Evolutionary conservation across 2,113 vertebrate genomes (phyloP).

Genomic region (Bucco capensis): DNA sequence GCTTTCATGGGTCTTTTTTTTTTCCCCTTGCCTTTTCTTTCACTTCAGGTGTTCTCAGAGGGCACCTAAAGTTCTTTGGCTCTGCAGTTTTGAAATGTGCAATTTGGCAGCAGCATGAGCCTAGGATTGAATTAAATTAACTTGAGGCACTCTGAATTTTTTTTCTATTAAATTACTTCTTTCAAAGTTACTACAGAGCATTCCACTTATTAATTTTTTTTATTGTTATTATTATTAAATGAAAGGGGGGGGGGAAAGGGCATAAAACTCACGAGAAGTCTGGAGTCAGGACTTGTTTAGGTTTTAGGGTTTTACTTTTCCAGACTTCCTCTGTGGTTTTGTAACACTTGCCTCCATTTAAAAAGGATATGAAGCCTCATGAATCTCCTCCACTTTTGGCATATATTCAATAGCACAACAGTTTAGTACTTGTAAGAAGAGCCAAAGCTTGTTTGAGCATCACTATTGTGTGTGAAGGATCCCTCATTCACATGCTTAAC

Average conservation of each 20-base stretch:
- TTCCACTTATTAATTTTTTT: slow-evolving; percentile 69
- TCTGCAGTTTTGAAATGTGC: slow-evolving; percentile 74
- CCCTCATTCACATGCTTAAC: background rate
- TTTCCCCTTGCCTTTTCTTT: background rate
- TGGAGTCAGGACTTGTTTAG: slow-evolving; percentile 44
- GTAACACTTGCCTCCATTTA: background rate
- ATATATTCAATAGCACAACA: background rate
- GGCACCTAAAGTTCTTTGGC: slow-evolving; percentile 73
- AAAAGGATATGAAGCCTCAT: background rate
- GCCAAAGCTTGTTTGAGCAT: background rate
- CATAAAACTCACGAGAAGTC: slow-evolving; percentile 46
- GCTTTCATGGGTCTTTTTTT: slow-evolving; percentile 60
- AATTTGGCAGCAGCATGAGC: slow-evolving; percentile 75
- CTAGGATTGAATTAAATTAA: slow-evolving; percentile 80
- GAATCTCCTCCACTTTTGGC: background rate
- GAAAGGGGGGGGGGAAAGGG: background rate
- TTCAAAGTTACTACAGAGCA: slow-evolving; percentile 73
- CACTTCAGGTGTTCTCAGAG: slow-evolving; percentile 74
- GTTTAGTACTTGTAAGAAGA: background rate
- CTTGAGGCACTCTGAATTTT: slow-evolving; percentile 75
- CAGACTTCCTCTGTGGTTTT: slow-evolving; percentile 23
- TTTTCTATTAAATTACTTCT: slow-evolving; percentile 79
- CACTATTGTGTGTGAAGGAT: background rate
- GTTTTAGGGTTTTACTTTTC: slow-evolving; percentile 30
- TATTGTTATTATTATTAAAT: slow-evolving; percentile 64